Percentiles rank a stretch among this genome's conserved stretches.
These are phyloP conservation scores for Valencia hispanica DNA, from an alignment of 2,797 vertebrate species.

Conservation along the genomic window DNA sequence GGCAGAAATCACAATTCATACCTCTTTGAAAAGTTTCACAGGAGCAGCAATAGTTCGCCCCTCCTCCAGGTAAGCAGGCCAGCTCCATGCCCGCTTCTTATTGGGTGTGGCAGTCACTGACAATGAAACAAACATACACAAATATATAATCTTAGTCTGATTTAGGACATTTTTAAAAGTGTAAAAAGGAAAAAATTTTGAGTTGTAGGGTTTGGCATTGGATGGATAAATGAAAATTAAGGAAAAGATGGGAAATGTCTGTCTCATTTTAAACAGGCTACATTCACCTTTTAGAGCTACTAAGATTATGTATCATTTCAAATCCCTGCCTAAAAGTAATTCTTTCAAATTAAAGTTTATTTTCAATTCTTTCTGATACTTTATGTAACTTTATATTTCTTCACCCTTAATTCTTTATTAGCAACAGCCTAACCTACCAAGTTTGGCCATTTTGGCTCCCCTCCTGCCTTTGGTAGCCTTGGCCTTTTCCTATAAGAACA, in stretches of 20 bases:
- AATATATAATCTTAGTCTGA: too few species aligned
- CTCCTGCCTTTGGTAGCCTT: conserved; percentile 87
- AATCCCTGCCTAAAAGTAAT: not conserved
- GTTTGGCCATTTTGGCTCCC: conserved; percentile 87
- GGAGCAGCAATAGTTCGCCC: conserved; percentile 87
- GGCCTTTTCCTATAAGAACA: conserved; percentile 85
- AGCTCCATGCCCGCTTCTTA: conserved; percentile 91
- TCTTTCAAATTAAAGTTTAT: not conserved
- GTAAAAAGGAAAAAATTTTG: not conserved
- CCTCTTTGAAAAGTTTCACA: conserved; percentile 92
- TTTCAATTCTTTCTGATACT: not conserved
- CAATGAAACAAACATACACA: not conserved
- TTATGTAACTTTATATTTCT: not conserved
- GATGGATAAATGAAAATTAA: not conserved
- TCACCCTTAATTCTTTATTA: not conserved
- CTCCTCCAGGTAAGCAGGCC: conserved; percentile 90
- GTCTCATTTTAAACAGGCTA: not conserved
- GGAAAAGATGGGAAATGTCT: not conserved
- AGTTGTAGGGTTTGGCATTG: not conserved
- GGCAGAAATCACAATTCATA: conserved; percentile 40
- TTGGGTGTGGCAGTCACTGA: conserved; percentile 75
- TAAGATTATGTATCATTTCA: not conserved
- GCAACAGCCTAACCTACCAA: conserved; percentile 76
- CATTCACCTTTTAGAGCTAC: not conserved
- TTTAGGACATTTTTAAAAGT: not conserved